These are phyloP conservation scores for Ochropleura leucogaster DNA, from an alignment of 2,888 invertebrate species.

Conservation along the genomic window DNA sequence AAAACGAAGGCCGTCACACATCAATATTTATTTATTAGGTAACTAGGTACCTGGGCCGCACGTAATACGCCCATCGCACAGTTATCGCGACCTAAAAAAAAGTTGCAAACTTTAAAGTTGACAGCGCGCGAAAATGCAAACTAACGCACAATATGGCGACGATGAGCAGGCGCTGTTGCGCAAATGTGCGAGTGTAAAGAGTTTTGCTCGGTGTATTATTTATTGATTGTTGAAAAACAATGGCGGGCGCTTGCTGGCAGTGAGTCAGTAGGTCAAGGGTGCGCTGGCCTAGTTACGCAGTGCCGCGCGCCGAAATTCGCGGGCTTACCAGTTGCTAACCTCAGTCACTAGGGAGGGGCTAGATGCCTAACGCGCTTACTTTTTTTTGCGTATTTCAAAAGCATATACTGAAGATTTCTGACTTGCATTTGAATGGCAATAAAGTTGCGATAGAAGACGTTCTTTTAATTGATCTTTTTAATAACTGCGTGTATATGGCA, in stretches of 20 bases:
- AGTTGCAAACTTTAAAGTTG: slow-evolving; percentile 73
- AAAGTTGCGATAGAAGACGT: slow-evolving; percentile 6
- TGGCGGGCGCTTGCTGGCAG: slow-evolving; percentile 88
- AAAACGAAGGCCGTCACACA: slow-evolving; percentile 77
- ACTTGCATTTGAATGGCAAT: slow-evolving; percentile 18
- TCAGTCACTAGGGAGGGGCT: slow-evolving; percentile 81
- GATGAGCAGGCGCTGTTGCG: slow-evolving; percentile 82
- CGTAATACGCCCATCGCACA: slow-evolving; percentile 63
- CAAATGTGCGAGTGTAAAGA: slow-evolving; percentile 84
- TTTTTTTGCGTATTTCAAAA: slow-evolving; percentile 56
- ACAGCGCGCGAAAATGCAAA: slow-evolving; percentile 79
- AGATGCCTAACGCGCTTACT: slow-evolving; percentile 54
- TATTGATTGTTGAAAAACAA: slow-evolving; percentile 91
- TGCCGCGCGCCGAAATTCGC: slow-evolving; percentile 89
- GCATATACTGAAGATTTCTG: slow-evolving; percentile 21
- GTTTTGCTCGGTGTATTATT: slow-evolving; percentile 88
- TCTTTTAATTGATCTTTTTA: slow-evolving; percentile 19
- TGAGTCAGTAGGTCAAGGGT: slow-evolving; percentile 90
- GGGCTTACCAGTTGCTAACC: slow-evolving; percentile 87
- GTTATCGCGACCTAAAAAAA: slow-evolving; percentile 75
- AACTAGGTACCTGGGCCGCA: slow-evolving; percentile 67
- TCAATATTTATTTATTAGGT: slow-evolving; percentile 77
- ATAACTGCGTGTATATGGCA: not conserved
- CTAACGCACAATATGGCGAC: slow-evolving; percentile 73
- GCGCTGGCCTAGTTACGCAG: slow-evolving; percentile 87